Conservation (phyloP, 1,140 invertebrate species). For the Antheraea mylitta region DNA sequence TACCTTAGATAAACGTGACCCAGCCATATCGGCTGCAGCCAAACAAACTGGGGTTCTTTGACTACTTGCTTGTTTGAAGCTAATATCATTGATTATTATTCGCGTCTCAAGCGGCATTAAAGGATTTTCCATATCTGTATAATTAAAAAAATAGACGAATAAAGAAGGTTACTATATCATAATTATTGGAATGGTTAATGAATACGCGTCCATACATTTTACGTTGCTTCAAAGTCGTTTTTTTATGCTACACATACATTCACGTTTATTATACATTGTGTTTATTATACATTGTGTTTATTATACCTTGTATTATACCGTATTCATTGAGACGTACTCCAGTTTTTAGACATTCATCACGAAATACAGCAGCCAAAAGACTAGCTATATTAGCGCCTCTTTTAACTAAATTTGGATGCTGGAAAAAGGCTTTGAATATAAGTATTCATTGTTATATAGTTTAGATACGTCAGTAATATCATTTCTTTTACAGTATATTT, state of each 20-base stretch:
- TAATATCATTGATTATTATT: constrained; percentile 19
- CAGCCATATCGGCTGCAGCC: constrained; percentile 43
- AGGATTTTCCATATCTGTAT: constrained; percentile 49
- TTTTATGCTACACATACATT: neutral
- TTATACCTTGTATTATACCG: constrained; percentile 53
- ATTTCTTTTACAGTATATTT: too few relatives aligned
- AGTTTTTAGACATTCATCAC: constrained; percentile 40
- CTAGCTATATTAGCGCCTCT: constrained; percentile 50
- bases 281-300: too few relatives aligned
- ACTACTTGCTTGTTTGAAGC: neutral
- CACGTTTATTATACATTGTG: too few relatives aligned
- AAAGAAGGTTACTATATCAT: too few relatives aligned
- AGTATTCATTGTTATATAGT: neutral
- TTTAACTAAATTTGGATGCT: constrained; percentile 49
- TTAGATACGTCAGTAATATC: too few relatives aligned
- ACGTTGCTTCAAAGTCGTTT: too few relatives aligned
- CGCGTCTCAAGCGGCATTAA: constrained; percentile 33
- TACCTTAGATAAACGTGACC: constrained; percentile 53
- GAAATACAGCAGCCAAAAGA: constrained; percentile 55
- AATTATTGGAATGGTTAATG: too few relatives aligned
- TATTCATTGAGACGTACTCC: constrained; percentile 38
- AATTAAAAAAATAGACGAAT: too few relatives aligned
- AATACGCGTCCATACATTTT: too few relatives aligned
- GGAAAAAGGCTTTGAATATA: constrained; percentile 12
- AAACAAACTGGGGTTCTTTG: constrained; percentile 26